A percentile compares a stretch with the other conserved stretches of the same genome.
Evolutionary conservation across 2,113 vertebrate genomes (phyloP).

Genomic region (Prochilodus magdalenae): DNA sequence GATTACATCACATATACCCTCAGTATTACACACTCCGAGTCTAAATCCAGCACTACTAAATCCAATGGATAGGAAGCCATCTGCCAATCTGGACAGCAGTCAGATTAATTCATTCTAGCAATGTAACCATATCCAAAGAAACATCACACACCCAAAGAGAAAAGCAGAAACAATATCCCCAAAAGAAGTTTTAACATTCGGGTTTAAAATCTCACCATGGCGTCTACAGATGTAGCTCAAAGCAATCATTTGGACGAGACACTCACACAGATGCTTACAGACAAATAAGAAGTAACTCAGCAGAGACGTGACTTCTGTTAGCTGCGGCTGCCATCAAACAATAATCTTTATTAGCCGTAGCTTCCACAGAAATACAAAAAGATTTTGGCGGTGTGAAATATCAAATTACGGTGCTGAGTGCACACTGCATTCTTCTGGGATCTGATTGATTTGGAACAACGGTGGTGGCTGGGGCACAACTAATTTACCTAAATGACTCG

Average conservation of each 20-base stretch:
- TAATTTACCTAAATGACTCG: constrained; percentile 47
- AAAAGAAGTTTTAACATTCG: not conserved
- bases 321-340: not conserved
- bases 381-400: constrained; percentile 45
- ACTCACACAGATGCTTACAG: not conserved
- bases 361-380: not conserved
- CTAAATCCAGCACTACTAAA: not conserved
- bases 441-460: constrained; percentile 48
- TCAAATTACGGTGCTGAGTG: constrained; percentile 46
- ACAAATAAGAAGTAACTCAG: not conserved
- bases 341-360: not conserved
- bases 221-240: not conserved
- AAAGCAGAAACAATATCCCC: not conserved
- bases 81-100: not conserved
- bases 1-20: constrained; percentile 26
- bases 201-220: too few species aligned
- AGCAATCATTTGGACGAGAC: not conserved
- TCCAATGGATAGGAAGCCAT: not conserved
- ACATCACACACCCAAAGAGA: not conserved
- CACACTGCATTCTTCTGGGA: constrained; percentile 24
- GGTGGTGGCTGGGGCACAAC: constrained; percentile 37
- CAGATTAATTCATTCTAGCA: not conserved
- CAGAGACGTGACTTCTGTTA: not conserved
- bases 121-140: not conserved
- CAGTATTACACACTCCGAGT: not conserved